Conservation (phyloP, 1,140 invertebrate species). For the Drosophila pseudoananassae region DNA sequence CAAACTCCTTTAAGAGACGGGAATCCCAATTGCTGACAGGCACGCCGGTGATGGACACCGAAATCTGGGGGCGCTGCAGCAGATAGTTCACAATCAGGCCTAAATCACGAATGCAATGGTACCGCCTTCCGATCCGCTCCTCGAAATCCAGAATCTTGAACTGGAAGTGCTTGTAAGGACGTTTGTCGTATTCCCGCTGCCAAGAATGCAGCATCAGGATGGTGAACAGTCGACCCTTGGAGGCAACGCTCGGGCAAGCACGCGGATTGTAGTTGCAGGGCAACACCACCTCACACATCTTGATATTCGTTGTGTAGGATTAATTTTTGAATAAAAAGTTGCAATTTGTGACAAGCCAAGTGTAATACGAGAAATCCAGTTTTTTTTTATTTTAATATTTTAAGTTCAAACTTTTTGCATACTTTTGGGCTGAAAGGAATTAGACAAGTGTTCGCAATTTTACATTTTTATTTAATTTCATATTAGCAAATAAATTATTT, state of each 20-base stretch:
- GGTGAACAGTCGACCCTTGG: conserved; percentile 38
- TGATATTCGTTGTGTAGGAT: not conserved
- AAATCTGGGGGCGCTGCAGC: conserved; percentile 1
- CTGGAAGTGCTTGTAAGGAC: conserved; percentile 64
- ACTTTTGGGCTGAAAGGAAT: conserved; percentile 10
- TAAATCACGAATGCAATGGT: conserved; percentile 57
- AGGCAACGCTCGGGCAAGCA: not conserved
- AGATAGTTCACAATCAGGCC: conserved; percentile 59
- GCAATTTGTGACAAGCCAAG: conserved; percentile 30
- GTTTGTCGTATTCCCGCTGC: conserved; percentile 77
- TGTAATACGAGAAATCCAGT: not conserved
- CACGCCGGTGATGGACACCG: conserved; percentile 42
- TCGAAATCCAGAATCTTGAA: conserved; percentile 64
- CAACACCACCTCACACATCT: conserved; percentile 53
- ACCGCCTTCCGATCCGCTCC: conserved; percentile 60
- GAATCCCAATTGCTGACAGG: conserved; percentile 39
- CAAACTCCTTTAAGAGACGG: conserved; percentile 48
- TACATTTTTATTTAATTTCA: not conserved
- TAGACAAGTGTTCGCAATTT: not conserved
- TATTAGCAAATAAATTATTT: too few species aligned
- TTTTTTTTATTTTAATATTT: not conserved
- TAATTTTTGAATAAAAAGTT: conserved; percentile 4
- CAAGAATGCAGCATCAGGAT: conserved; percentile 61
- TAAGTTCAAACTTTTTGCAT: conserved; percentile 4
- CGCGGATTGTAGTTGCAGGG: conserved; percentile 34